phyloP scores from a whole-genome alignment of 2,888 invertebrate genomes.

The Pteria penguin region DNA sequence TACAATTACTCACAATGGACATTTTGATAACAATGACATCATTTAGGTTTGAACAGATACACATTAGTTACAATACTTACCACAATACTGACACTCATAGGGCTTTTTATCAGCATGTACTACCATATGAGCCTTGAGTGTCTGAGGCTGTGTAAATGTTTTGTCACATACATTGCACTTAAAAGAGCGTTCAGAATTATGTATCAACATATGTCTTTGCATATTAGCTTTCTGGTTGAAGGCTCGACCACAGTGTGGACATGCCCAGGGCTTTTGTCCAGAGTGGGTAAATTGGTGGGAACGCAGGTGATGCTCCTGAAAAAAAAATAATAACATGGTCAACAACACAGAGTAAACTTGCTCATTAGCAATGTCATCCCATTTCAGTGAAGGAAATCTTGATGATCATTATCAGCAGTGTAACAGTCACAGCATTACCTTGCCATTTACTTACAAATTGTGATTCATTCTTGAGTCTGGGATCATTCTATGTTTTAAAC shows the following conservation, averaged over 20 bases:
- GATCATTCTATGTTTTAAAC: too few relatives aligned
- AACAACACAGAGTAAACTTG: too few relatives aligned
- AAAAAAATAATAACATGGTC: conserved; percentile 17
- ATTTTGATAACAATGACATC: too few relatives aligned
- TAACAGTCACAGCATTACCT: too few relatives aligned
- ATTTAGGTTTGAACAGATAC: too few relatives aligned
- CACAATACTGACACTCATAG: conserved; percentile 78
- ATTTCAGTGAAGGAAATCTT: too few relatives aligned
- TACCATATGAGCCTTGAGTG: conserved; percentile 80
- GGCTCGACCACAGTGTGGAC: conserved; percentile 76
- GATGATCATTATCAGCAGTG: too few relatives aligned
- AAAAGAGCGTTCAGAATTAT: conserved; percentile 75
- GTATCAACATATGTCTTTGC: conserved; percentile 79
- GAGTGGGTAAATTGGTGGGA: conserved; percentile 80
- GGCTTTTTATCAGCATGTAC: conserved; percentile 80
- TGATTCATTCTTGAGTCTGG: too few relatives aligned
- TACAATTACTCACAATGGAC: too few relatives aligned
- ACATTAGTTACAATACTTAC: too few relatives aligned
- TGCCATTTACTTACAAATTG: too few relatives aligned
- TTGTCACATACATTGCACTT: conserved; percentile 79
- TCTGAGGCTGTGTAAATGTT: conserved; percentile 80
- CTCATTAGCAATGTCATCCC: too few relatives aligned
- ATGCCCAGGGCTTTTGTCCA: conserved; percentile 77
- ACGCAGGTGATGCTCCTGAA: conserved; percentile 79
- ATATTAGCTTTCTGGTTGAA: conserved; percentile 81